Evolutionary conservation across 2,888 invertebrate species (phyloP), one percentile per base, ranked within the genome.

Genomic region (Agrotis segetum): DNA sequence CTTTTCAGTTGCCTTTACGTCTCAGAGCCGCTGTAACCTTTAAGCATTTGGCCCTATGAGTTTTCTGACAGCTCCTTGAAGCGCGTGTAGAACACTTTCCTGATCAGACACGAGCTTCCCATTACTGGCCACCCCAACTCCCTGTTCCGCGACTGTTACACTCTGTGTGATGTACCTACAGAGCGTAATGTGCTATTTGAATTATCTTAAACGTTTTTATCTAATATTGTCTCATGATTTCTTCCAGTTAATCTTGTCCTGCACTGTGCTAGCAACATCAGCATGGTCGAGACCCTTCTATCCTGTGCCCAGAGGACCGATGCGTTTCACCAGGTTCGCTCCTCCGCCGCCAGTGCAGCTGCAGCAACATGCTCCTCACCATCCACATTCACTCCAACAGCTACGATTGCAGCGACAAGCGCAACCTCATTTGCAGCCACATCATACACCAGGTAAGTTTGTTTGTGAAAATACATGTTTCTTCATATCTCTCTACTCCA

Each of bases 251-350:
- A 46, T 92, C 3, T 60, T 95, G 21, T 85, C 89, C 1, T 90
- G 91, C 70, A 53, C 86, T 7, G 67, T 90, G 17, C 49, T 90
- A 4, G 77, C 86, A 1, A 79, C 86, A 3, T 86, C 92, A 63
- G 92, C 93, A 4, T 95, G 95, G 95, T 94, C 95, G 0, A 65
- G 88, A n/a, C 95, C 95, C 0, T 93, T 90, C 85, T 92, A 94
- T 71, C 92, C 93, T 0, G 89, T 88, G 0, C 89, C 87, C 1
- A 85, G 92, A 66, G 86, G 85, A 4, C 93, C 92, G 0, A 67
- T 91, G 52, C 89, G 95, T 24, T 90, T 92, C 62, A 92, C 93
- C 21, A 91, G 95, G 81, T 94, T 88, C 24, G 95, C 94, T 0
- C 91, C 92, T 1, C 89, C 90, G 5, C 90, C 88, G 0, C 88